Conservation (phyloP, 2,888 invertebrate species). For the Hedya salicella region DNA sequence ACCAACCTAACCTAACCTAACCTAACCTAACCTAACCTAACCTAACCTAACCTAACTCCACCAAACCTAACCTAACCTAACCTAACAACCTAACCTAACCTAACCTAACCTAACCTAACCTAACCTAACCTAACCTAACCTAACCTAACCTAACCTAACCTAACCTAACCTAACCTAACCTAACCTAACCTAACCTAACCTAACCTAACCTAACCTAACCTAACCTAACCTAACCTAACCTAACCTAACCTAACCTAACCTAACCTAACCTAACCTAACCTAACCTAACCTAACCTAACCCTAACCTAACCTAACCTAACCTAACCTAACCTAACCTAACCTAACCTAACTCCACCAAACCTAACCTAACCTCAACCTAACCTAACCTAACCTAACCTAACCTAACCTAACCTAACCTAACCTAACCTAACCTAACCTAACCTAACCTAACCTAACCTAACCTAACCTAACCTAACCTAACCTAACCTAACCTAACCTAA, state of each 20-base stretch:
- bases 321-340: constrained; percentile 43
- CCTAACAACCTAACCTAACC: too few species aligned
- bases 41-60: too few species aligned
- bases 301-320: constrained; percentile 46
- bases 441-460: constrained; percentile 46
- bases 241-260: constrained; percentile 44
- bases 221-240: constrained; percentile 42
- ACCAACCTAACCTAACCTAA: too few species aligned
- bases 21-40: too few species aligned
- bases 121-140: too few species aligned
- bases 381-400: constrained; percentile 47
- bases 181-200: constrained; percentile 44
- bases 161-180: constrained; percentile 43
- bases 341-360: constrained; percentile 47
- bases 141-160: constrained; percentile 1
- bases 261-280: constrained; percentile 45
- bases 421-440: constrained; percentile 50
- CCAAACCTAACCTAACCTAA: too few species aligned
- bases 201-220: constrained; percentile 31
- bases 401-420: constrained; percentile 50
- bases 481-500: constrained; percentile 35
- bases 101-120: too few species aligned
- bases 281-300: constrained; percentile 49
- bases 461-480: constrained; percentile 36
- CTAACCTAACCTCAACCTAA: constrained; percentile 44